phyloP scores from a whole-genome alignment of 2,888 invertebrate genomes.

The Melipona bicolor region DNA sequence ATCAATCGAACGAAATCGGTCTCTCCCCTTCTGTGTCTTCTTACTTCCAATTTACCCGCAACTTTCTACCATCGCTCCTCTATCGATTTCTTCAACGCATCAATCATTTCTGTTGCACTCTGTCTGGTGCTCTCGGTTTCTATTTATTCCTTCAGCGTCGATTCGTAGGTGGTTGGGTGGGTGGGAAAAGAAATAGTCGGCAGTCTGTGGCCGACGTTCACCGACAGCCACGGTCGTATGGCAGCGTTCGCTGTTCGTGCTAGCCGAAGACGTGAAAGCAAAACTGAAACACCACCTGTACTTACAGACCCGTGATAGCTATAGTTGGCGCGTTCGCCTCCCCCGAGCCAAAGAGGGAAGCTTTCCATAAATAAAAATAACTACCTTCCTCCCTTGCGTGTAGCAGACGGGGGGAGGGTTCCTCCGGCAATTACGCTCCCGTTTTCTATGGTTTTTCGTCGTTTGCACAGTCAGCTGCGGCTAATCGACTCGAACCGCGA shows the following conservation, averaged over 20 bases:
- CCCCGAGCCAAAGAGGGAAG: conserved; percentile 41
- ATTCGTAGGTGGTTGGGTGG: not conserved
- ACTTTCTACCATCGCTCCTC: not conserved
- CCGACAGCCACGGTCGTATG: not conserved
- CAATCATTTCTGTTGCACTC: conserved; percentile 3
- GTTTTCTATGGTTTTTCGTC: conserved; percentile 31
- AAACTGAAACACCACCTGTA: conserved; percentile 68
- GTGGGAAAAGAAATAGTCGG: not conserved
- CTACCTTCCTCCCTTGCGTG: conserved; percentile 30
- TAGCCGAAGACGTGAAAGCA: not conserved
- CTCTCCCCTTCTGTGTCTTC: not conserved
- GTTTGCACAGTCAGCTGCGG: conserved; percentile 9
- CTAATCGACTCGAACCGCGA: not conserved
- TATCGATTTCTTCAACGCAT: not conserved
- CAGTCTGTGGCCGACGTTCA: not conserved
- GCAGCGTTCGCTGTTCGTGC: not conserved
- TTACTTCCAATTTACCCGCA: not conserved
- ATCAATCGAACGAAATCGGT: not conserved
- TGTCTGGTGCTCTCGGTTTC: not conserved
- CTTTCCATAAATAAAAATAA: conserved; percentile 65
- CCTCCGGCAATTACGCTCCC: conserved; percentile 12
- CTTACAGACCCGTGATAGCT: conserved; percentile 50
- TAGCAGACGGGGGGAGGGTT: conserved; percentile 24
- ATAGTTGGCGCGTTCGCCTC: conserved; percentile 58
- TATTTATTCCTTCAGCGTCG: conserved; percentile 16